phyloP scores from a whole-genome alignment of 1,140 invertebrate genomes.

The Plutomurus gul region DNA sequence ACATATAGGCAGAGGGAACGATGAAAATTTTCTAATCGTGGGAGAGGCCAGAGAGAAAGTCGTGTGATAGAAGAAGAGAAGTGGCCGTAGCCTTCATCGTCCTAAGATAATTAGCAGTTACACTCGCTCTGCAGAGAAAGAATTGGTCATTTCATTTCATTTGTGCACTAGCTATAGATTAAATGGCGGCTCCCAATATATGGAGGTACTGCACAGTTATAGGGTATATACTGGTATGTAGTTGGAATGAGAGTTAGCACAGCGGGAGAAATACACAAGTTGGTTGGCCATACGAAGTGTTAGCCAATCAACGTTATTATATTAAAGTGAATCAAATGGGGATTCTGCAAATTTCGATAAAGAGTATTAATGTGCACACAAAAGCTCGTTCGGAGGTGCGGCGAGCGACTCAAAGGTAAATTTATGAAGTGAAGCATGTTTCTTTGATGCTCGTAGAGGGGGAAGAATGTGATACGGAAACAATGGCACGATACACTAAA shows the following conservation, averaged over 20 bases:
- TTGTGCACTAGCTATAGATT: too few species aligned
- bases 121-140: not conserved
- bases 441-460: too few species aligned
- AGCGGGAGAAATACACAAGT: not conserved
- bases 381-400: not conserved
- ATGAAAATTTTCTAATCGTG: not conserved
- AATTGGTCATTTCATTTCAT: not conserved
- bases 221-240: too few species aligned
- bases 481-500: too few species aligned
- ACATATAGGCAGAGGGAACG: not conserved
- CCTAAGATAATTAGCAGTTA: slow-evolving; percentile 29
- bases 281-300: not conserved
- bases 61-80: slow-evolving; percentile 1
- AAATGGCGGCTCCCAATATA: too few species aligned
- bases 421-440: too few species aligned
- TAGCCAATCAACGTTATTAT: slow-evolving; percentile 8
- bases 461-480: too few species aligned
- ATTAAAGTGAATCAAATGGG: slow-evolving; percentile 20
- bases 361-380: not conserved
- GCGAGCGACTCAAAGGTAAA: too few species aligned
- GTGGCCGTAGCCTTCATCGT: not conserved
- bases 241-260: too few species aligned
- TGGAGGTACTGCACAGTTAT: too few species aligned
- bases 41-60: not conserved
- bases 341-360: slow-evolving; percentile 3